phyloP scores from a whole-genome alignment of 1,140 invertebrate species.

The Leguminivora glycinivorella region DNA sequence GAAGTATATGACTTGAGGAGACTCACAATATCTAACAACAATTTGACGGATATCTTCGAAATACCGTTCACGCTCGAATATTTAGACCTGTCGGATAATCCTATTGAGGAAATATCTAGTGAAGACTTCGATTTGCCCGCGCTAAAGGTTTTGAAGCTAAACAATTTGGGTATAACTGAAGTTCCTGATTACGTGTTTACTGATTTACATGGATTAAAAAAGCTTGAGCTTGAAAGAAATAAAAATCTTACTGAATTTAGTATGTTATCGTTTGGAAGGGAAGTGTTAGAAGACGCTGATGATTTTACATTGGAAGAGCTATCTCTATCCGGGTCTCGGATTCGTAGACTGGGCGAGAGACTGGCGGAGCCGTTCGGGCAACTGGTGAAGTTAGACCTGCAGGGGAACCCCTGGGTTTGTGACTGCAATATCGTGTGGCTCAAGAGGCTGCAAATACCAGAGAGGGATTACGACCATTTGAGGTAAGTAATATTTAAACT shows the following conservation, averaged over 20 bases:
- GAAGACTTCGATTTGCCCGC: conserved; percentile 66
- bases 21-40: conserved; percentile 64
- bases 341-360: conserved; percentile 54
- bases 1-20: conserved; percentile 65
- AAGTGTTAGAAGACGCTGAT: conserved; percentile 59
- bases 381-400: conserved; percentile 59
- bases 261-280: conserved; percentile 59
- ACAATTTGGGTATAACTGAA: conserved; percentile 65
- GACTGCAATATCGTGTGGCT: conserved; percentile 71
- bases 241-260: conserved; percentile 62
- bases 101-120: conserved; percentile 54
- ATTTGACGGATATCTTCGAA: conserved; percentile 58
- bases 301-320: conserved; percentile 63
- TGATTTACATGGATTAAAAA: conserved; percentile 51
- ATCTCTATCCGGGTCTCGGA: conserved; percentile 61
- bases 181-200: conserved; percentile 58
- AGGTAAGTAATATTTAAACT: conserved; percentile 49
- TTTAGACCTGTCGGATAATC: conserved; percentile 71
- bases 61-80: conserved; percentile 69
- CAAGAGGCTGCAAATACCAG: conserved; percentile 58
- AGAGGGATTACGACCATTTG: conserved; percentile 59
- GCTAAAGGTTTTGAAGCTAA: conserved; percentile 62
- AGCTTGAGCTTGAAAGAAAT: conserved; percentile 68
- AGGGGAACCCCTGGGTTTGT: conserved; percentile 72
- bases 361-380: conserved; percentile 58